phyloP scores from a whole-genome alignment of 2,888 invertebrate genomes.

The Minunthozetes semirufus region DNA sequence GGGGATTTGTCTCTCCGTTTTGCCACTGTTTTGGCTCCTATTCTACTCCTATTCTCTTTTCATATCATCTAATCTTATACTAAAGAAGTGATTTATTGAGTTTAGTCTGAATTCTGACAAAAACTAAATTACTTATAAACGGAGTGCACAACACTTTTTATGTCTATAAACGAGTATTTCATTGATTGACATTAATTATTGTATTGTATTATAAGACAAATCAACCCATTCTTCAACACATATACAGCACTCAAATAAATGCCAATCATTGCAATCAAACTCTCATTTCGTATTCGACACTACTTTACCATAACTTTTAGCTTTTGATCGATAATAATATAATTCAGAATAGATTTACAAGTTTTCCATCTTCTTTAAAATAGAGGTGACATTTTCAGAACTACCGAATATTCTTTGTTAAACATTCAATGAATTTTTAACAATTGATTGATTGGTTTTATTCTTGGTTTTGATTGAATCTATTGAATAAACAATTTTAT shows the following conservation, averaged over 20 bases:
- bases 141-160: not conserved
- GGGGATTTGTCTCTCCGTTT: slow-evolving; percentile 10
- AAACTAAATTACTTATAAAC: slow-evolving; percentile 27
- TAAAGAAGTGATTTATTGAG: slow-evolving; percentile 25
- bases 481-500: no score
- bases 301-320: no score
- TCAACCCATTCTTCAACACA: not conserved
- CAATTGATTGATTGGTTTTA: no score
- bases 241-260: not conserved
- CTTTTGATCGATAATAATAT: no score
- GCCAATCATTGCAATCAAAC: not conserved
- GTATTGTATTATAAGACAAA: not conserved
- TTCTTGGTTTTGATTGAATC: no score
- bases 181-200: slow-evolving; percentile 24
- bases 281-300: not conserved
- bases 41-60: slow-evolving; percentile 1
- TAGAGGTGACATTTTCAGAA: not conserved
- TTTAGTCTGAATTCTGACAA: slow-evolving; percentile 12
- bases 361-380: no score
- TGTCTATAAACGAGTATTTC: not conserved
- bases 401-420: no score
- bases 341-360: no score
- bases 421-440: no score
- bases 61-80: slow-evolving; percentile 14
- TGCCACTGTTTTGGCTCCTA: not conserved